phyloP scores from a whole-genome alignment of 2,888 invertebrate genomes.

The Coelinius sp. region DNA sequence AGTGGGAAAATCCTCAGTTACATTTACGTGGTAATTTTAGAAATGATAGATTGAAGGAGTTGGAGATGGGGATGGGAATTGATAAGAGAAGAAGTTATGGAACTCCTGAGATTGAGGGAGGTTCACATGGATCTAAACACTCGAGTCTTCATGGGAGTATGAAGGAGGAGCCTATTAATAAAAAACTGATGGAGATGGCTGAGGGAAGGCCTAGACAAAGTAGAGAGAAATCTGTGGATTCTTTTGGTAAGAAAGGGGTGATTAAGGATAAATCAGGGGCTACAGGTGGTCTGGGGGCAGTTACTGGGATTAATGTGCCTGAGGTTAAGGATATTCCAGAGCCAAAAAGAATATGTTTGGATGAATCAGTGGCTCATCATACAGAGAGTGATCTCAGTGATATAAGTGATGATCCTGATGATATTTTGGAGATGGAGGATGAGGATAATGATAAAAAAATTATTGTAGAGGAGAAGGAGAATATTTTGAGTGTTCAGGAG shows the following conservation, averaged over 20 bases:
- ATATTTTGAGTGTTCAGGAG: conserved; percentile 60
- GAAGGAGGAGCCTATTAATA: conserved; percentile 69
- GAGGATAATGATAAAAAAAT: conserved; percentile 54
- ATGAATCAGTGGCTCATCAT: conserved; percentile 72
- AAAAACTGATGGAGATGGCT: conserved; percentile 67
- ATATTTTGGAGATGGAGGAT: conserved; percentile 86
- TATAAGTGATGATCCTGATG: conserved; percentile 91
- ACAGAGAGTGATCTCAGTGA: conserved; percentile 85
- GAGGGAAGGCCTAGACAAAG: conserved; percentile 65
- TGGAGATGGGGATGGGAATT: conserved; percentile 57
- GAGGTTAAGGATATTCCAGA: conserved; percentile 61
- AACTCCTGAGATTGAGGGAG: conserved; percentile 62
- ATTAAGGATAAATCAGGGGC: conserved; percentile 68
- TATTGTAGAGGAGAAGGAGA: conserved; percentile 45
- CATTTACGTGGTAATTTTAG: conserved; percentile 64
- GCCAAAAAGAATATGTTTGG: conserved; percentile 64
- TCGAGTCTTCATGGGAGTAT: conserved; percentile 66
- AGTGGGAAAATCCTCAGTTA: conserved; percentile 65
- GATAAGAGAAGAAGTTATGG: conserved; percentile 58
- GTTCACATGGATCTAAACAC: conserved; percentile 62
- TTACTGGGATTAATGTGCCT: conserved; percentile 69
- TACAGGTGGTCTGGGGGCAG: conserved; percentile 66
- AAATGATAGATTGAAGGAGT: conserved; percentile 65
- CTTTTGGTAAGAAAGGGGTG: conserved; percentile 61
- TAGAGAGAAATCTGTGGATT: conserved; percentile 65